These are phyloP conservation scores for Carposina sasakii DNA, from an alignment of 1,140 invertebrate species.

Conservation along the genomic window DNA sequence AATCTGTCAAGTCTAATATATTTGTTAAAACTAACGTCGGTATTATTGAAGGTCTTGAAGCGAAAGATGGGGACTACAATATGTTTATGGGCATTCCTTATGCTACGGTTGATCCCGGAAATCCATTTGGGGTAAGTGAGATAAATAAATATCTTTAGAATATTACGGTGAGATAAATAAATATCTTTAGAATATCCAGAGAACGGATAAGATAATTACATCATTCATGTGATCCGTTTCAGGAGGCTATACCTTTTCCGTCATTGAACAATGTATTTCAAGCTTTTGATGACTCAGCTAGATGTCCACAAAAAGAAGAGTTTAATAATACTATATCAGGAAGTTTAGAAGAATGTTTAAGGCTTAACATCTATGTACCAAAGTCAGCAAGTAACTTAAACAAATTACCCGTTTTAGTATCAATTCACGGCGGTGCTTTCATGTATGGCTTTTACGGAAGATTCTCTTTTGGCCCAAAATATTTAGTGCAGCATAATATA, in stretches of 20 bases:
- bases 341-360: conserved; percentile 32
- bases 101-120: conserved; percentile 18
- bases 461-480: conserved; percentile 64
- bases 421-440: conserved; percentile 81
- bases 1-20: no score
- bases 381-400: conserved; percentile 20
- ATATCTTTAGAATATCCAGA: no score
- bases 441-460: conserved; percentile 63
- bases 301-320: conserved; percentile 19
- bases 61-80: conserved; percentile 23
- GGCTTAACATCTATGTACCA: conserved; percentile 47
- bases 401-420: conserved; percentile 78
- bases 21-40: conserved; percentile 23
- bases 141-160: neutral
- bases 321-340: conserved; percentile 11
- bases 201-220: no score
- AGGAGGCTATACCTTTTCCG: conserved; percentile 22
- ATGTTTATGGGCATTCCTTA: conserved; percentile 36
- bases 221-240: no score
- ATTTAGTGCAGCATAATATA: conserved; percentile 72
- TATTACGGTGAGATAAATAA: no score
- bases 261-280: conserved; percentile 30
- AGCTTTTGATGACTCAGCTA: conserved; percentile 28
- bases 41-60: conserved; percentile 21
- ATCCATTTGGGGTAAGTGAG: conserved; percentile 34